A percentile compares a stretch with the other conserved stretches of the same genome.
Evolutionary conservation across 1,140 invertebrate genomes (phyloP).

Genomic region (Lasioglossum baleicum): DNA sequence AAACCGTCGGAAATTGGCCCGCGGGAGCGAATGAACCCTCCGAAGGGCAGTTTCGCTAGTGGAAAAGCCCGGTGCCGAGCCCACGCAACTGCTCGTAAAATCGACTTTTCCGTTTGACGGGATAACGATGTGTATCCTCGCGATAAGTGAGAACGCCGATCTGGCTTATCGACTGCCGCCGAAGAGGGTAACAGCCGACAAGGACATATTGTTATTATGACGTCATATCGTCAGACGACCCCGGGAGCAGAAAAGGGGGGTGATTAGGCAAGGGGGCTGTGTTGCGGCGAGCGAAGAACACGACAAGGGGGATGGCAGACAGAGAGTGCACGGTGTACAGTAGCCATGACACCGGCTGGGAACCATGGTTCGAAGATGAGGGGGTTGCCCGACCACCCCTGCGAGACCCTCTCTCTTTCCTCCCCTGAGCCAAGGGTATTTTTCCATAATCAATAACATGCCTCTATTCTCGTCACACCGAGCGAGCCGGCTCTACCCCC

Average conservation of each 20-base stretch:
- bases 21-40: too few relatives aligned
- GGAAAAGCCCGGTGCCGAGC: neutral
- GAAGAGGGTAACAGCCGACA: conserved; percentile 51
- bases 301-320: conserved; percentile 47
- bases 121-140: conserved; percentile 38
- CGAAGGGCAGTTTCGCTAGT: neutral
- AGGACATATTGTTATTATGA: conserved; percentile 59
- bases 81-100: conserved; percentile 27
- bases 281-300: conserved; percentile 43
- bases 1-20: too few relatives aligned
- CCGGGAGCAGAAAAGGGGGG: conserved; percentile 25
- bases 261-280: conserved; percentile 38
- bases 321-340: conserved; percentile 64
- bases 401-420: conserved; percentile 45
- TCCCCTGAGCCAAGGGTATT: conserved; percentile 70
- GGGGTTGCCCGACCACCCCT: conserved; percentile 59
- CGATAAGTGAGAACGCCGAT: conserved; percentile 37
- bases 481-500: conserved; percentile 66
- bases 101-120: conserved; percentile 15
- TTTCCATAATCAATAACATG: conserved; percentile 78
- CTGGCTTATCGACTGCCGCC: conserved; percentile 38
- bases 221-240: conserved; percentile 55
- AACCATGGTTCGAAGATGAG: conserved; percentile 64
- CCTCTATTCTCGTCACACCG: conserved; percentile 76
- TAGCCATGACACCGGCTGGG: conserved; percentile 73